Conservation (phyloP, 92 coral and sea anemone genomes). For the Nematostella vectensis region DNA sequence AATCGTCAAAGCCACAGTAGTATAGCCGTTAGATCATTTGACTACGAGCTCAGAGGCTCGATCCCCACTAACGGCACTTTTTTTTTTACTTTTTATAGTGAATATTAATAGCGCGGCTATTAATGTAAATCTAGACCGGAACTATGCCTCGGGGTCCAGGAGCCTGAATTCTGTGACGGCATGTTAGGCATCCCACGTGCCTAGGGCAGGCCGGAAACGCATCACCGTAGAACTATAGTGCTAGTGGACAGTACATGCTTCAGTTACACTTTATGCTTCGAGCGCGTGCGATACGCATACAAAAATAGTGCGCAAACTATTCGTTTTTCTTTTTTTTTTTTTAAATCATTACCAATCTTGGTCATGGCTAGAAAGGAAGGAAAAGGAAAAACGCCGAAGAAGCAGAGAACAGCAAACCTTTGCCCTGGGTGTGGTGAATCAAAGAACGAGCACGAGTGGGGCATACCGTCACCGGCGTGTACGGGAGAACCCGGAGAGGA, state of each 20-base stretch:
- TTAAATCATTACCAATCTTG: too few species aligned
- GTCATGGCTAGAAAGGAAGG: background rate
- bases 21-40: too few species aligned
- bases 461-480: background rate
- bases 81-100: too few species aligned
- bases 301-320: background rate
- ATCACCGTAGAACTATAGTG: background rate
- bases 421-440: background rate
- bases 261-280: background rate
- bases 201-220: background rate
- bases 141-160: too few species aligned
- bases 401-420: too few species aligned
- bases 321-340: too few species aligned
- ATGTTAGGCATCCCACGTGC: constrained; percentile 1
- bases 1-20: too few species aligned
- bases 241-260: background rate
- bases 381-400: background rate
- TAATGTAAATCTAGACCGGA: too few species aligned
- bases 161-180: too few species aligned
- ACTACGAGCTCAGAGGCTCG: too few species aligned
- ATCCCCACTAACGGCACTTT: too few species aligned
- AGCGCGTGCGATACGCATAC: background rate
- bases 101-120: too few species aligned
- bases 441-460: background rate
- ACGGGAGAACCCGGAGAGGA: background rate